Evolutionary conservation across 2,113 vertebrate genomes (phyloP), one percentile per base, ranked within the genome.

Genomic region (Misgurnus anguillicaudatus): DNA sequence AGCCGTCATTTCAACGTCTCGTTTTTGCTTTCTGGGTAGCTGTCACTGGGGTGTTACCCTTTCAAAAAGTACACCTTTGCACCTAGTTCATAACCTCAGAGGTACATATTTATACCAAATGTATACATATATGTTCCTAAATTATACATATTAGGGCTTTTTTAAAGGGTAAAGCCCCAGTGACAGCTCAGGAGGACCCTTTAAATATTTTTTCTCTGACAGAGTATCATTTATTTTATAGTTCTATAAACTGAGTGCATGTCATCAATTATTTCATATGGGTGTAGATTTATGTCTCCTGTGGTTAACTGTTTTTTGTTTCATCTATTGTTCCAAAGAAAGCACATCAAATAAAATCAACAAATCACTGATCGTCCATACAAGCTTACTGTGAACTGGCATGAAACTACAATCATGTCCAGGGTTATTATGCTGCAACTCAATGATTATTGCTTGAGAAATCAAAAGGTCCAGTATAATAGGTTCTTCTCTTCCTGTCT

Each of bases 401-500:
- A 57, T 39, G 6, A 57, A 57, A 57, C 6, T 57, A 57, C 8
- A 13, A 13, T 42, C 36, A 36, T 47, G 57, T 24, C 42, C 9
- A 39, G 2, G 55, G n/a, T 57, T 14, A n/a, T 57, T 51, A 17
- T 19, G 48, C 31, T 36, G 45, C 47, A 55, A 19, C 53, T 57
- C 53, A 17, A 57, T 57, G 53, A 57, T 57, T 47, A 57, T 57
- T 77, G 19, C 51, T 24, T 17, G 71, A 61, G 39, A 51, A 51
- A 24, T 19, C 68, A 58, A 78, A 38, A 2, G 39, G 55, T 70
- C 31, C 63, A 64, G 73, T 60, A 65, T 82, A 77, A 74, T 55
- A 53, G 73, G 69, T 60, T 62, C 58, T 76, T 65, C 47, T 61
- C 53, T 41, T 51, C 47, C 17, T 75, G 75, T 53, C 75, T 77